Evolutionary conservation across 2,888 invertebrate genomes (phyloP).

Genomic region (Pinctada fucata): DNA sequence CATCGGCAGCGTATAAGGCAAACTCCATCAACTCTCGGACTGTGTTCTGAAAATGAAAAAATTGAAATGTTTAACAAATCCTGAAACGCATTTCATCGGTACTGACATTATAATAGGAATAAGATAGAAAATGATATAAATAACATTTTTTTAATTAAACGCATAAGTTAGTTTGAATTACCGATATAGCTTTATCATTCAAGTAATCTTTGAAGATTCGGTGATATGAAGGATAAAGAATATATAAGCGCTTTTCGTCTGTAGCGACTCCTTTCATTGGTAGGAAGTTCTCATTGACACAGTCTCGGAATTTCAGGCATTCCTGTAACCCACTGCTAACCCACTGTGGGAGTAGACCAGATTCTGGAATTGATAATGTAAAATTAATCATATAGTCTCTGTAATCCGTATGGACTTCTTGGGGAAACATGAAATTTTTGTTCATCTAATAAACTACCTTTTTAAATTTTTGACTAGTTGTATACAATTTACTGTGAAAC

Average conservation of each 20-base stretch:
- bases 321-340: conserved; percentile 33
- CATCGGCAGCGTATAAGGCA: conserved; percentile 70
- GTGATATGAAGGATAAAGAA: conserved; percentile 23
- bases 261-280: conserved; percentile 30
- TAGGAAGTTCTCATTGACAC: conserved; percentile 35
- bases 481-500: no score
- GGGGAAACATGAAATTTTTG: no score
- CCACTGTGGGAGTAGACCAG: conserved; percentile 22
- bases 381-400: neutral
- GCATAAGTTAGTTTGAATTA: neutral
- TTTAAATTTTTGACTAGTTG: no score
- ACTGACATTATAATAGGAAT: no score
- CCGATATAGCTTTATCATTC: conserved; percentile 20
- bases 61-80: neutral
- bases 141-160: no score
- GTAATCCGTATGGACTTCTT: no score
- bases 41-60: conserved; percentile 62
- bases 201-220: conserved; percentile 38
- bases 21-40: conserved; percentile 69
- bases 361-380: neutral
- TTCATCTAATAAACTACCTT: no score
- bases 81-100: neutral
- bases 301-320: conserved; percentile 33
- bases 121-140: no score
- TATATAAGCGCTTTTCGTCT: conserved; percentile 33